Base-by-base conservation (phyloP, 2,113 vertebrate species). In the Callospermophilus lateralis region DNA sequence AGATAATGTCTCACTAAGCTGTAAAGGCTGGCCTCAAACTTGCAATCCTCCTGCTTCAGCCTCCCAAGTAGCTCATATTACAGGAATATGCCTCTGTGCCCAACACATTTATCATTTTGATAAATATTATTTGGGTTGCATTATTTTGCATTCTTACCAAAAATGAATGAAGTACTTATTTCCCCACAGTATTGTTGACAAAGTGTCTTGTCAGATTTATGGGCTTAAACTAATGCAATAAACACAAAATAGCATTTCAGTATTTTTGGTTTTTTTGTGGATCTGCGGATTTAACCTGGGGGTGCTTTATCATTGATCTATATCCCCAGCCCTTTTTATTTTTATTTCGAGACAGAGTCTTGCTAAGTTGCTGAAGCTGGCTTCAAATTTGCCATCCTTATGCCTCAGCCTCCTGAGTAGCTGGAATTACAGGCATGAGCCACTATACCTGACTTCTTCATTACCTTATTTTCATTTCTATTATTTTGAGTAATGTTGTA, bases 181-280 rank as follows among this genome's bases (percentile, higher is more conserved):
- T 79, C 45, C 37, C 13, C 63, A 12, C 5, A 34, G 26, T 92
- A 53, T 85, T 92, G 80, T 26, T 63, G 45, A 88, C 94, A 83
- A 32, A 90, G 42, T 80, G 39, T 80, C 77, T 89, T 68, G 30
- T 28, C 48, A 84, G 76, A 83, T 22, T 58, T 67, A 67, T 8
- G 45, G n/a, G 58, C 53, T 92, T 77, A 95, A 92, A 61, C 51
- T 81, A 58, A 94, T 65, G 32, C 30, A 84, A 30, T 95, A 70
- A 84, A 68, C 79, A 85, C 45, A 93, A 89, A 83, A 63, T n/a
- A 22, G 10, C 55, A 70, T 73, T 51, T 95, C 51, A 51, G 51
- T 55, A 51, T 55, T 70, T 79, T 24, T 0, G 2, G 15, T 17
- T n/a, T 68, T 86, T 72, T 37, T 68, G 53, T 42, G 70, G 9